Base-by-base conservation (phyloP, 23 tunicate species). In the Pegea sp. region DNA sequence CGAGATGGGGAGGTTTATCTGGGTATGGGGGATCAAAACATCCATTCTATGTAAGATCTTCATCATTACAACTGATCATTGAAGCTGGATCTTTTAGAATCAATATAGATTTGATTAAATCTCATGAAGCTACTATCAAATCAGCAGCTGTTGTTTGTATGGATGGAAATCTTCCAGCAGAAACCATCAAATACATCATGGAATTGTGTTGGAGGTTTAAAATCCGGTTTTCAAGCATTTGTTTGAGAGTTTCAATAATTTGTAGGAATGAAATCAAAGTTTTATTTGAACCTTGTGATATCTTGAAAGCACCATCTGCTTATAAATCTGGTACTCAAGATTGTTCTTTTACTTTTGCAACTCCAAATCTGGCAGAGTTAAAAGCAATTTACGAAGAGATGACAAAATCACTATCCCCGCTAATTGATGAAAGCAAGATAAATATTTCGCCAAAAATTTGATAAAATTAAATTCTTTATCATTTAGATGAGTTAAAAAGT, bases 211-310 rank as follows among this genome's bases (percentile, higher is more conserved):
- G 46, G 23, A 65, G 69, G 93, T 81, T 27, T 4, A 55, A 27
- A 21, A 22, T 18, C 22, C 19, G 56, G 6, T 26, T 38, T 11
- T 16, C 16, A 8, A 38, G 16, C 16, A 38, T 38, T 38, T n/a
- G n/a, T n/a, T n/a, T n/a, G n/a, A n/a, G n/a, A n/a, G n/a, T n/a
- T 61, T 18, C 5, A n/a, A 33, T 31, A 23, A 26, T 42, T 38
- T 59, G 22, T 23, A 72, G 80, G 6, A 49, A 72, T 32, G 29
- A 57, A 25, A 32, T 58, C 5, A 63, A 68, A 3, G 30, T 78
- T 26, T 49, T 78, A 22, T 69, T 44, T 33, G 92, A 78, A 44
- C 92, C 92, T 4, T 70, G 77, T 21, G 92, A 72, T 22, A 69
- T 64, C 1, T 53, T 78, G 22, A 64, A 33, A 31, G 92, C 92